Evolutionary conservation across 2,113 vertebrate species (phyloP).

Genomic region (Indicator indicator): DNA sequence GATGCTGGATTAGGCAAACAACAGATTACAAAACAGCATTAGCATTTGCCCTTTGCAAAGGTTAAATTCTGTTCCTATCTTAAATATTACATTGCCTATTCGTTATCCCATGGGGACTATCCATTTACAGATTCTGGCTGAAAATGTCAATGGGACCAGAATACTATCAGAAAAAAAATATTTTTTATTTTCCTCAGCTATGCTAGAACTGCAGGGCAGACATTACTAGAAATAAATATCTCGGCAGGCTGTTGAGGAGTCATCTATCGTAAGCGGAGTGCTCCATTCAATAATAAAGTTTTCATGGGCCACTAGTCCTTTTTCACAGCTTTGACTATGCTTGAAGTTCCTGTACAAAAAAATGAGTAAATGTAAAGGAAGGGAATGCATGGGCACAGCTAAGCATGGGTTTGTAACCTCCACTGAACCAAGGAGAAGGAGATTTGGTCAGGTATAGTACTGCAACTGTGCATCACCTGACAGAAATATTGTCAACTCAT

Average conservation of each 20-base stretch:
- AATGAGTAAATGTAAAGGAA: not conserved
- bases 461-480: not conserved
- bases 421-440: not conserved
- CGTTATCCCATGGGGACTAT: not conserved
- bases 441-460: not conserved
- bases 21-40: conserved; percentile 32
- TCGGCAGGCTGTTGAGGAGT: not conserved
- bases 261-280: not conserved
- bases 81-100: not conserved
- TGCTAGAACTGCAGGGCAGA: not conserved
- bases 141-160: not conserved
- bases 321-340: not conserved
- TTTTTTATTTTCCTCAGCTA: not conserved
- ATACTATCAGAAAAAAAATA: not conserved
- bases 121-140: not conserved
- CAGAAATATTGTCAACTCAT: not conserved
- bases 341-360: not conserved
- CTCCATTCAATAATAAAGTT: not conserved
- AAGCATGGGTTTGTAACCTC: not conserved
- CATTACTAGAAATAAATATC: not conserved
- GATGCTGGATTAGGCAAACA: not conserved
- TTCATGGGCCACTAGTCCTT: not conserved
- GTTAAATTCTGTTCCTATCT: conserved; percentile 8
- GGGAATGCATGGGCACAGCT: not conserved
- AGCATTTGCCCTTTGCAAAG: conserved; percentile 34